These are phyloP conservation scores for Rhopalosiphum padi DNA, from an alignment of 1,140 invertebrate genomes.

Conservation along the genomic window DNA sequence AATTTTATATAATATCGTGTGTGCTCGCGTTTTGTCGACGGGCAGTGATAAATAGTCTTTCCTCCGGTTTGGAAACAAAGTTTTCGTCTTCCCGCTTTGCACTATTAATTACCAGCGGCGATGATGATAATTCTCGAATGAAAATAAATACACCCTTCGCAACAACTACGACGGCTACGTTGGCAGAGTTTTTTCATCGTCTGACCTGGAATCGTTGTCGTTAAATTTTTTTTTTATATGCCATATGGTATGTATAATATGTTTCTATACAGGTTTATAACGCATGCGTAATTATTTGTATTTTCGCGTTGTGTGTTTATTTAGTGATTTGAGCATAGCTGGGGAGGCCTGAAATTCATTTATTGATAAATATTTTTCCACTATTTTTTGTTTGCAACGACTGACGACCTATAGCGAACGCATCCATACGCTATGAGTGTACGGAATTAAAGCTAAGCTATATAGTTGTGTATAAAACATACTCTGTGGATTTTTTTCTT, in stretches of 20 bases:
- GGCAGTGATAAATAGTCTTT: background rate
- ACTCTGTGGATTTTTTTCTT: background rate
- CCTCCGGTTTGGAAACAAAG: background rate
- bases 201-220: background rate
- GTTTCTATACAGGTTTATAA: background rate
- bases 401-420: too few species aligned
- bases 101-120: constrained; percentile 15
- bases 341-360: background rate
- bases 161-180: background rate
- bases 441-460: too few species aligned
- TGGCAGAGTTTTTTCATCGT: background rate
- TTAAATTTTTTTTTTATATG: background rate
- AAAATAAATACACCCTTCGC: background rate
- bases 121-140: background rate
- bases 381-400: too few species aligned
- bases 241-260: background rate
- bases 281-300: background rate
- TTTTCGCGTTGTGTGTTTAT: background rate
- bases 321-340: background rate
- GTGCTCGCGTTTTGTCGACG: background rate
- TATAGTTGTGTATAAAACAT: background rate
- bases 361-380: background rate
- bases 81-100: background rate
- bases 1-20: background rate
- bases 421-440: too few species aligned